Conservation (phyloP, 2,888 invertebrate species). For the Eristalinus aeneus region DNA sequence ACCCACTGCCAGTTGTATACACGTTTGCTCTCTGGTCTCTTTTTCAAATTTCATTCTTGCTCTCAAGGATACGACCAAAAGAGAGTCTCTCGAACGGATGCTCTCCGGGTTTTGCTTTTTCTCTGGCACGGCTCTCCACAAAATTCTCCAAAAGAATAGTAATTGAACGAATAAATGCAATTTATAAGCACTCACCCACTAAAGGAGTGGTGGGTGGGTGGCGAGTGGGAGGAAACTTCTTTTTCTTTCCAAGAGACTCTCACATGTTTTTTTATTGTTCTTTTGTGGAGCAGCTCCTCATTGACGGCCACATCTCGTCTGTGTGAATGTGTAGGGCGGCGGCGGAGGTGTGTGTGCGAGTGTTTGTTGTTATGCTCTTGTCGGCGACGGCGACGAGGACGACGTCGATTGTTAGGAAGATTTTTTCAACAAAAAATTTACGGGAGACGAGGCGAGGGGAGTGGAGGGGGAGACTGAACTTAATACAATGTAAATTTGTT, state of each 20-base stretch:
- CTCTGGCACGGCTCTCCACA: background rate
- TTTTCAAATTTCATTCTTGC: slow-evolving; percentile 44
- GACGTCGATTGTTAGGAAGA: background rate
- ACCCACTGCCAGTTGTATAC: too few species aligned
- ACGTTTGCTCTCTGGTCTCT: slow-evolving; percentile 7
- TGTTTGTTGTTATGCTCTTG: slow-evolving; percentile 58
- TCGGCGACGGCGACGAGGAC: too few species aligned
- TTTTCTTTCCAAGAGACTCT: slow-evolving; percentile 42
- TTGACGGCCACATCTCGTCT: slow-evolving; percentile 7
- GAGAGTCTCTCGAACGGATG: slow-evolving; percentile 36
- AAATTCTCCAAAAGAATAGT: slow-evolving; percentile 51
- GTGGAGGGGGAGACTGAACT: background rate
- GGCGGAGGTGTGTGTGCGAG: background rate
- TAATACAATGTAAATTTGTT: slow-evolving; percentile 57
- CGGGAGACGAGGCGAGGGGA: background rate
- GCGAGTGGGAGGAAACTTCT: slow-evolving; percentile 21
- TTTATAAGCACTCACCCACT: slow-evolving; percentile 51
- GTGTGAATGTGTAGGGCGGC: background rate
- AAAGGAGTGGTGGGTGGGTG: background rate
- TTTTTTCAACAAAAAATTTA: slow-evolving; percentile 23
- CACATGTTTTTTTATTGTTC: slow-evolving; percentile 61
- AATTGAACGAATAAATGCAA: slow-evolving; percentile 68
- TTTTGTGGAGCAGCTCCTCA: slow-evolving; percentile 19
- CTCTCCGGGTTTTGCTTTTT: background rate
- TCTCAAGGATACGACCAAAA: slow-evolving; percentile 41